phyloP scores from a whole-genome alignment of 2,113 vertebrate genomes.

The Ramphastos sulfuratus region DNA sequence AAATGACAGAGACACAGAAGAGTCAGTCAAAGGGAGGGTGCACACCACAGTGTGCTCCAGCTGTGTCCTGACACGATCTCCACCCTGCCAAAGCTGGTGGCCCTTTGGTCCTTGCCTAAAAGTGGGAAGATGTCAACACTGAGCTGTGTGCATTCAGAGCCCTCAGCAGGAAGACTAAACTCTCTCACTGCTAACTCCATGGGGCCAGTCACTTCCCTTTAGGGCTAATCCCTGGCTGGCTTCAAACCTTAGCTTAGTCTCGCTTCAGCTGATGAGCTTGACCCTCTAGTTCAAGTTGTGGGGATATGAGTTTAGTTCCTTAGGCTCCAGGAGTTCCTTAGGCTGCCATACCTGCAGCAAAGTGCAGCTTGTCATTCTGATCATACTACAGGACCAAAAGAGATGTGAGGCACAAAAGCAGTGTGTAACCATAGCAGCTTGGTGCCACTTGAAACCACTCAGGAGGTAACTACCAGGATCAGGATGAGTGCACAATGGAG shows the following conservation, averaged over 20 bases:
- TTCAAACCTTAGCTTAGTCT: too few relatives aligned
- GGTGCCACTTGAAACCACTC: background rate
- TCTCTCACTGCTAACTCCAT: background rate
- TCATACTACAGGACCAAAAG: background rate
- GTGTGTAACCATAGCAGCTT: background rate
- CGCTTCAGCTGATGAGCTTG: background rate
- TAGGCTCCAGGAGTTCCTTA: background rate
- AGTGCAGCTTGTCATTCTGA: rapidly evolving
- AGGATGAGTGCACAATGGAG: background rate
- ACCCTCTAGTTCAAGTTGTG: background rate
- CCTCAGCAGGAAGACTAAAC: background rate
- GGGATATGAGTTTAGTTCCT: background rate
- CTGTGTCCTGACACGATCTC: background rate
- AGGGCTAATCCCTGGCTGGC: background rate
- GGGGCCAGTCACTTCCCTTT: rapidly evolving
- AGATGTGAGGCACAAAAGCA: rapidly evolving
- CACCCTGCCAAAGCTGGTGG: background rate
- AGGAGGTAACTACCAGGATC: background rate
- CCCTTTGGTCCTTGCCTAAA: background rate
- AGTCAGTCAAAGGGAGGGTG: background rate
- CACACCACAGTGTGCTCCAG: background rate
- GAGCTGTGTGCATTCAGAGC: background rate
- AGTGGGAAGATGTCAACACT: rapidly evolving
- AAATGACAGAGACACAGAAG: background rate
- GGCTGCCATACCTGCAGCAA: background rate